Percentiles rank a stretch among this genome's conserved stretches.
These are phyloP conservation scores for Aporrectodea caliginosa DNA, from an alignment of 1,140 invertebrate genomes.

Conservation along the genomic window DNA sequence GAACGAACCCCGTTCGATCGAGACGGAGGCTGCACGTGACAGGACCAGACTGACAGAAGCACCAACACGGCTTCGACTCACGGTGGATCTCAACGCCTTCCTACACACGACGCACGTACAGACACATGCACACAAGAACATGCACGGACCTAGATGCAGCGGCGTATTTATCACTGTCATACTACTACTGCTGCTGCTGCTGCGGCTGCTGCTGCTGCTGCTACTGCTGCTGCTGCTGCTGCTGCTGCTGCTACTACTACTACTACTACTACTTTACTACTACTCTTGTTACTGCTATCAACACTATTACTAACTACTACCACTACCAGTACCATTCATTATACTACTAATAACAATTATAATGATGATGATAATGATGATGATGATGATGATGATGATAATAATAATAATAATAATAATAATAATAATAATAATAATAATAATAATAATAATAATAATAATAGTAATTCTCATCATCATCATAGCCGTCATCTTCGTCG, in stretches of 20 bases:
- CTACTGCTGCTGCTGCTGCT: background rate
- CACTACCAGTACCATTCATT: too few relatives aligned
- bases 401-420: too few relatives aligned
- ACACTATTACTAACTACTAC: too few relatives aligned
- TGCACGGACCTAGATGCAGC: background rate
- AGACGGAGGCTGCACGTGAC: slow-evolving; percentile 78
- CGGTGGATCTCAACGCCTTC: slow-evolving; percentile 87
- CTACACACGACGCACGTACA: slow-evolving; percentile 53
- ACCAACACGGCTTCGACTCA: slow-evolving; percentile 81
- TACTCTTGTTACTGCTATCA: too few relatives aligned
- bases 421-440: too few relatives aligned
- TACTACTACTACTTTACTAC: background rate
- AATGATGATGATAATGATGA: too few relatives aligned
- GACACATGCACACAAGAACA: too few relatives aligned
- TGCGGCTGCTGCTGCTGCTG: too few relatives aligned
- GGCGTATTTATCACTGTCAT: background rate
- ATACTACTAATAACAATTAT: too few relatives aligned
- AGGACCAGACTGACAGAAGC: slow-evolving; percentile 75
- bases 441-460: too few relatives aligned
- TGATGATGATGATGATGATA: too few relatives aligned
- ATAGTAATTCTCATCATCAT: too few relatives aligned
- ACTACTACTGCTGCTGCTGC: background rate
- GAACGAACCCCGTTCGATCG: slow-evolving; percentile 86
- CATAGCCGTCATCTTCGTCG: background rate
- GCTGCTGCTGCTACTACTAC: background rate